Percentiles rank a stretch among this genome's conserved stretches.
Evolutionary conservation across 2,888 invertebrate genomes (phyloP).

Genomic region (Drosophila sordidapex): DNA sequence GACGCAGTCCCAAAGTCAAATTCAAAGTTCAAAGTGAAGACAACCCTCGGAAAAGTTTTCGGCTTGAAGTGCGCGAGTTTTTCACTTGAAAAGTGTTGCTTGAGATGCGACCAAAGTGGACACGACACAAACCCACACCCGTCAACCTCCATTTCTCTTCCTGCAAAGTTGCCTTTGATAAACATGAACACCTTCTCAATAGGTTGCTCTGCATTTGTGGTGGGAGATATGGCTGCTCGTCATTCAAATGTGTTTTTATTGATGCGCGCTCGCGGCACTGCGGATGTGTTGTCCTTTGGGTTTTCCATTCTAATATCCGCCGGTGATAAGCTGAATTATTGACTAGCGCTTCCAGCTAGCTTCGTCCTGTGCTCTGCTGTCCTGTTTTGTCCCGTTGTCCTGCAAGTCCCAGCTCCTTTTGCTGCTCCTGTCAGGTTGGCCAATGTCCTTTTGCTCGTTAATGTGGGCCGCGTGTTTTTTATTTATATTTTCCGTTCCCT

Average conservation of each 20-base stretch:
- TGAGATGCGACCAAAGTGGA: slow-evolving; percentile 62
- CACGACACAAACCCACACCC: slow-evolving; percentile 13
- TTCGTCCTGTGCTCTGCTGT: slow-evolving; percentile 25
- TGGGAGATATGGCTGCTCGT: slow-evolving; percentile 4
- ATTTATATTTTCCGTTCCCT: slow-evolving; percentile 38
- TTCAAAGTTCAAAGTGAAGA: slow-evolving; percentile 58
- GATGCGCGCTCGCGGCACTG: slow-evolving; percentile 62
- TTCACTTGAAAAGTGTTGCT: slow-evolving; percentile 70
- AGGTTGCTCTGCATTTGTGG: slow-evolving; percentile 4
- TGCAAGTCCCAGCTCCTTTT: slow-evolving; percentile 11
- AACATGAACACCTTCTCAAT: slow-evolving; percentile 77
- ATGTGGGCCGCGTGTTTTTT: slow-evolving; percentile 48
- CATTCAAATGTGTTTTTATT: slow-evolving; percentile 78
- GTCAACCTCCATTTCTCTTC: slow-evolving; percentile 7
- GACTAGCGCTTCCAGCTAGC: slow-evolving; percentile 60
- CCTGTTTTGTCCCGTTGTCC: slow-evolving; percentile 33
- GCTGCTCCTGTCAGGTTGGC: slow-evolving; percentile 31
- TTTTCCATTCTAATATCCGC: slow-evolving; percentile 83
- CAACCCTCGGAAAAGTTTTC: slow-evolving; percentile 58
- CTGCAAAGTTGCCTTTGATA: slow-evolving; percentile 46
- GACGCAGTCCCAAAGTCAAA: slow-evolving; percentile 46
- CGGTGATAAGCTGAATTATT: slow-evolving; percentile 84
- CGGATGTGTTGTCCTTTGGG: slow-evolving; percentile 81
- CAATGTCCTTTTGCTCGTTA: slow-evolving; percentile 49
- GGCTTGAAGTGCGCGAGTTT: slow-evolving; percentile 64